Evolutionary conservation across 2,888 invertebrate genomes (phyloP), one percentile per base, ranked within the genome.

Genomic region (Microchrysa polita): DNA sequence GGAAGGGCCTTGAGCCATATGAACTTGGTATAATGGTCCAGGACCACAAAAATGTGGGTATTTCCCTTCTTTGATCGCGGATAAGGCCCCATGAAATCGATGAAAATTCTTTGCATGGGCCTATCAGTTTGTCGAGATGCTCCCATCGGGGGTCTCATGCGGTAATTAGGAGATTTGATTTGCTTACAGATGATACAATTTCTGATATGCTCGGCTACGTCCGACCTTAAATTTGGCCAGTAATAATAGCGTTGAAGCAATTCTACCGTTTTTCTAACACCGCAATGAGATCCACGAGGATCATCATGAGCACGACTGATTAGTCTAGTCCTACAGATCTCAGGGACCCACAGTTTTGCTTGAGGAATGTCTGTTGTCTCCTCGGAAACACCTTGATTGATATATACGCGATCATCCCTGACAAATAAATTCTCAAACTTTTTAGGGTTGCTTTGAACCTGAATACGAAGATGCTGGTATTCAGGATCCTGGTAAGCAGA

Each of bases 1-100:
- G 48, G 67, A 20, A 67, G 22, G 14, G 67, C 44, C 9, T 16
- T 42, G 22, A 44, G 22, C 22, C 40, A 18, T 4, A 44, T 1
- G 18, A 67, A 67, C n/a, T 20, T 18, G 34, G 14, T 67, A 22
- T 22, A 67, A 7, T 67, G 53, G 53, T 67, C 67, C 5, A 67
- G n/a, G 2, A 52, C 52, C 16, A 67, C 27, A 0, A n/a, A n/a
- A n/a, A n/a, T n/a, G n/a, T n/a, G n/a, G n/a, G n/a, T n/a, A n/a
- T n/a, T n/a, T n/a, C n/a, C n/a, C n/a, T n/a, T n/a, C n/a, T n/a
- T n/a, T n/a, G n/a, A n/a, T n/a, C n/a, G n/a, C n/a, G n/a, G n/a
- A 23, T 76, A 78, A 18, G 76, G 76, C 0, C 77, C 77, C 22
- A 76, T 22, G 18, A 77, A 72, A 65, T n/a, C n/a, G n/a, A n/a